Evolutionary conservation across 2,113 vertebrate genomes (phyloP), one percentile per base, ranked within the genome.

Genomic region (Jaculus jaculus): DNA sequence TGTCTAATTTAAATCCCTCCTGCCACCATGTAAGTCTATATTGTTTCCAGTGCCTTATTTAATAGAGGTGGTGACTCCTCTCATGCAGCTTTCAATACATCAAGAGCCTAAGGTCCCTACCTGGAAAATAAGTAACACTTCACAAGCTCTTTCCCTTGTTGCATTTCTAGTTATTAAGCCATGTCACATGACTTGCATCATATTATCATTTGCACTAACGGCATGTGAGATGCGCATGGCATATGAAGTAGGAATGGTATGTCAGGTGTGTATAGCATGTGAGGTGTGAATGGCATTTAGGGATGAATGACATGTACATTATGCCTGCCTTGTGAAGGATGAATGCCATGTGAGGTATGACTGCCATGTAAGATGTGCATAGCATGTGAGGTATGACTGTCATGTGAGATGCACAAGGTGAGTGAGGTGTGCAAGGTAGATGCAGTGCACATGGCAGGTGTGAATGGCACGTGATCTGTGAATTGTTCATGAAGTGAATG

Each of bases 251-350:
- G 20, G 60, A 30, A 20, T 21, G 34, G 60, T 6, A 20, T 21
- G 61, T 18, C 16, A 60, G 32, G 54, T 80, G 54, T 37, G 24
- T 8, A 3, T 79, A 18, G 18, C 51, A 12, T 58, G 51, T 58
- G 32, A 21, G 23, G 77, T 26, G n/a, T 61, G n/a, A n/a, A 61
- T 37, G 21, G 77, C 51, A n/a, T 24, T 15, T 24, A n/a, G 78
- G 16, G 8, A 2, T 81, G 23, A 13, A n/a, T 71, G 16, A 6
- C 30, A 47, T 9, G 3, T 32, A 54, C 32, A 54, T 11, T n/a
- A 58, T 30, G 1, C 10, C 0, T 3, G 75, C 39, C 58, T 6
- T 4, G 1, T 11, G 42, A 20, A 28, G 10, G 1, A 0, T 65
- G 26, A 7, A 61, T n/a, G n/a, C 51, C 51, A 12, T 58, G 51